These are phyloP conservation scores for Melanophora roralis DNA, from an alignment of 2,888 invertebrate genomes.

Conservation along the genomic window DNA sequence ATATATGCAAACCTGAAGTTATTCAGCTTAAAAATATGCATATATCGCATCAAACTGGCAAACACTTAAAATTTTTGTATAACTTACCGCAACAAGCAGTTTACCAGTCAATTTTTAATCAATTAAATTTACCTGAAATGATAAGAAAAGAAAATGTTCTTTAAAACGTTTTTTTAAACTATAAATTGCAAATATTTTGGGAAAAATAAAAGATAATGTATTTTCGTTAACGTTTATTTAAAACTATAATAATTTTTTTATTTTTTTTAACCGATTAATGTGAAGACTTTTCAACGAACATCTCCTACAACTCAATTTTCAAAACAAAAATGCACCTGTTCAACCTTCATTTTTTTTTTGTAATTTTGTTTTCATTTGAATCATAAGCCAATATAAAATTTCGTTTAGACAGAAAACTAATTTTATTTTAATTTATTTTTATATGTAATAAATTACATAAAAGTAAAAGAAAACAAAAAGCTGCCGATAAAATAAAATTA, in stretches of 20 bases:
- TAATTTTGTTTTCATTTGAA: neutral
- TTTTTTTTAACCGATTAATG: too few species aligned
- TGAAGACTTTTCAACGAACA: neutral
- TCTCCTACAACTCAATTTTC: neutral
- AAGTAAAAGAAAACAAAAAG: neutral
- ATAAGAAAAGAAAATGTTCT: neutral
- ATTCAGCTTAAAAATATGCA: too few species aligned
- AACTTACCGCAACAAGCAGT: too few species aligned
- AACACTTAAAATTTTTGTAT: too few species aligned
- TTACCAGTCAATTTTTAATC: too few species aligned
- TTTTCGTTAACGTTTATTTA: too few species aligned
- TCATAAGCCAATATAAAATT: neutral
- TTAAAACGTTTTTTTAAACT: neutral
- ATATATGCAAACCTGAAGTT: too few species aligned
- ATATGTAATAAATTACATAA: constrained; percentile 53
- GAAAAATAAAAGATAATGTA: too few species aligned
- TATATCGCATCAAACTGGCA: too few species aligned
- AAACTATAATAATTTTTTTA: too few species aligned
- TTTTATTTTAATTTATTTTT: constrained; percentile 55
- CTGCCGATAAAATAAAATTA: constrained; percentile 26
- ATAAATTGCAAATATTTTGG: too few species aligned
- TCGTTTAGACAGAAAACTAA: constrained; percentile 33
- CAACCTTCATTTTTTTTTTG: neutral
- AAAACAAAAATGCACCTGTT: constrained; percentile 44
- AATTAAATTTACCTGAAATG: too few species aligned